Base-by-base conservation (phyloP, 2,797 vertebrate species). In the Chelon labrosus region DNA sequence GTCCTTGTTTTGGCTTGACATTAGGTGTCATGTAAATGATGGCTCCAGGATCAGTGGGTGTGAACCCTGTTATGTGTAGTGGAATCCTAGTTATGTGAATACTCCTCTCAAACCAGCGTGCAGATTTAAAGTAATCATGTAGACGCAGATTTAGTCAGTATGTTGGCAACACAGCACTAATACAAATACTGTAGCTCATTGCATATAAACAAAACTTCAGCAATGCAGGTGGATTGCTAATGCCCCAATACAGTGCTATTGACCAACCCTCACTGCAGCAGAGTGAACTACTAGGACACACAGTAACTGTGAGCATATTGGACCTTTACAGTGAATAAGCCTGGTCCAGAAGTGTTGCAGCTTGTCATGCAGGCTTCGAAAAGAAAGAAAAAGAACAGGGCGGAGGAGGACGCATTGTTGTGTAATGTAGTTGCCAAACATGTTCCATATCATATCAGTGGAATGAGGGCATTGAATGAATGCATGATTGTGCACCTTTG, bases 31-130 rank as follows among this genome's bases (percentile, higher is more conserved):
- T 39, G 35, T n/a, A 64, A 22, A 53, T 47, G 47, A 35, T 2
- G 0, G 20, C 10, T 77, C 38, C 11, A 41, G 46, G 12, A 25
- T 70, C 3, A 11, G 46, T 75, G 71, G 69, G 73, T 66, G 86
- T 31, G 31, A 31, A 31, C 31, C 7, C 31, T 31, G 7, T 7
- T 3, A 31, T 31, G 31, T 85, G 77, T 62, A 27, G 17, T 77
- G 82, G 79, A 86, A 87, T 88, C 54, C 37, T 19, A 75, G 58
- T 50, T 41, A 89, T 89, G 75, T 63, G 55, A 57, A 59, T 50
- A 62, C 22, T 73, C 66, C 70, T 55, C 63, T 60, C 61, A 65
- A 84, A 87, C 79, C 20, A 70, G 71, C 49, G 69, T 76, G 55
- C 22, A 46, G 37, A 8, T 52, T 0, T 12, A 16, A 42, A 47